Conservation (phyloP, 2,113 vertebrate genomes). For the Rousettus leschenaultii region DNA sequence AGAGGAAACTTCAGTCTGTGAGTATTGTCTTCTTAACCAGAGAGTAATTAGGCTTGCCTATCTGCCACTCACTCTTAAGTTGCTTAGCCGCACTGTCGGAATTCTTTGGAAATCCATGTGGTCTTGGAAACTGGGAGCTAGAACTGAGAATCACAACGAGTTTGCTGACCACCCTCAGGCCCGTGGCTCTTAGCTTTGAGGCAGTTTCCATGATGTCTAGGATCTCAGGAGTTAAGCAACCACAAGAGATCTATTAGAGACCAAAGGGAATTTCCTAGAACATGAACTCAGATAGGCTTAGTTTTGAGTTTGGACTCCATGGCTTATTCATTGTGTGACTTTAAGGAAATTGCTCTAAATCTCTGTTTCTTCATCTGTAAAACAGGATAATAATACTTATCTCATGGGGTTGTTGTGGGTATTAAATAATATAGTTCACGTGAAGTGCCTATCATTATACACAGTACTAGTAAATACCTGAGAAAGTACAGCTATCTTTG, state of each 20-base stretch:
- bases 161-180: neutral
- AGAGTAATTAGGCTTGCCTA: neutral
- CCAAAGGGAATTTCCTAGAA: neutral
- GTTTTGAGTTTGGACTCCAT: neutral
- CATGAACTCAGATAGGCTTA: neutral
- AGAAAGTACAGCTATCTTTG: neutral
- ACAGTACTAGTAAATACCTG: neutral
- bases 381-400: neutral
- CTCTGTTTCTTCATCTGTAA: neutral
- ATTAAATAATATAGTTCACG: neutral
- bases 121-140: neutral
- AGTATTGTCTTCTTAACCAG: neutral
- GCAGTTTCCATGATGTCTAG: neutral
- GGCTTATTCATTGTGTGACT: neutral
- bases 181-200: neutral
- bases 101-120: neutral
- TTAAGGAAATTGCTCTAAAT: neutral
- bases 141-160: neutral
- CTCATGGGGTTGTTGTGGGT: neutral
- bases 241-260: neutral
- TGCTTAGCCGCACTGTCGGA: neutral
- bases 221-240: neutral
- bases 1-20: neutral
- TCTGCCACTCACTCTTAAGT: neutral
- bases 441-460: neutral